These are phyloP conservation scores for Corvus hawaiiensis DNA, from an alignment of 2,113 vertebrate genomes.

Conservation along the genomic window DNA sequence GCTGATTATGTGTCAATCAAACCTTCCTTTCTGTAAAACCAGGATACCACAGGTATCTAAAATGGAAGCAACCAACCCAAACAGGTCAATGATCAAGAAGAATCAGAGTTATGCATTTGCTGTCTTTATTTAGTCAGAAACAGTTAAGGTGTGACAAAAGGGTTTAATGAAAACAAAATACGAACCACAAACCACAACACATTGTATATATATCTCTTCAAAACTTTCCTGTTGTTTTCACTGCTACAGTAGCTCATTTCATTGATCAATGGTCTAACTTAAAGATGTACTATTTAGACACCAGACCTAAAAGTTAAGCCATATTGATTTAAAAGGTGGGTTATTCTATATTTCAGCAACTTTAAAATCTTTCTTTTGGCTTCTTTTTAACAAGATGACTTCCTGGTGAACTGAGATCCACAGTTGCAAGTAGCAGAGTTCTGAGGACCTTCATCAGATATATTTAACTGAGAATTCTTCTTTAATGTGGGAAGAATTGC, in stretches of 20 bases:
- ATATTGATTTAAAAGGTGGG: not conserved
- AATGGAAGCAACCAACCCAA: not conserved
- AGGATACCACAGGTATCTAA: not conserved
- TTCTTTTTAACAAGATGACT: not conserved
- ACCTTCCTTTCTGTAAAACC: not conserved
- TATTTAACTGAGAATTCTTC: not conserved
- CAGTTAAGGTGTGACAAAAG: not conserved
- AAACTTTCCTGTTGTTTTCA: not conserved
- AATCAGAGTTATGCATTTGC: not conserved
- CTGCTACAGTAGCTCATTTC: not conserved
- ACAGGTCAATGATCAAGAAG: not conserved
- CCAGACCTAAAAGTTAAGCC: not conserved
- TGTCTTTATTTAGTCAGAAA: not conserved
- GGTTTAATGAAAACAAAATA: not conserved
- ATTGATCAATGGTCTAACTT: not conserved
- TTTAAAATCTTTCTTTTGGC: not conserved
- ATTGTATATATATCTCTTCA: too few species aligned
- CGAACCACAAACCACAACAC: not conserved
- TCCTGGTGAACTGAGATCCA: not conserved
- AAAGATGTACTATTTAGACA: not conserved
- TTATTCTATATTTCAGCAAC: not conserved
- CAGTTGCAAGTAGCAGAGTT: not conserved
- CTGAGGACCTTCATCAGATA: not conserved
- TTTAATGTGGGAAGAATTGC: not conserved
- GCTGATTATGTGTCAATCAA: rapidly evolving